Conservation (phyloP, 1,140 invertebrate genomes). For the Procambarus virginalis region DNA sequence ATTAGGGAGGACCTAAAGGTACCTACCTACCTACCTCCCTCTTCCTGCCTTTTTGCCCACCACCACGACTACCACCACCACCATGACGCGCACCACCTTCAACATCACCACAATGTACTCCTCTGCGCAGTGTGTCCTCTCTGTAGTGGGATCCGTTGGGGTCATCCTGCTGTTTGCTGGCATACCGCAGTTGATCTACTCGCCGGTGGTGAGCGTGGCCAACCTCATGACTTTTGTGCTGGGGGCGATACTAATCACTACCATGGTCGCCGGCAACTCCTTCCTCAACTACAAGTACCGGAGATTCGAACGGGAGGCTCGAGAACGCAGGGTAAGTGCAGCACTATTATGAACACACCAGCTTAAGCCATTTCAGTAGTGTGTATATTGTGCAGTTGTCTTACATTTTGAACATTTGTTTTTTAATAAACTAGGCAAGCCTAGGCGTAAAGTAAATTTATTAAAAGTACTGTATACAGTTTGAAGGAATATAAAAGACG, state of each 20-base stretch:
- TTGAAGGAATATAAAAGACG: too few species aligned
- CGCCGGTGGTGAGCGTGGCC: constrained; percentile 46
- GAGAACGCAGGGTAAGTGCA: background rate
- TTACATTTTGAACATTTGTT: too few species aligned
- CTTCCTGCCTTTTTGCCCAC: too few species aligned
- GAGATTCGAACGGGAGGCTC: constrained; percentile 24
- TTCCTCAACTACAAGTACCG: constrained; percentile 70
- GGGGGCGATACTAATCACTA: constrained; percentile 66
- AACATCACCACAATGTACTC: constrained; percentile 62
- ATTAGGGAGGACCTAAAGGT: too few species aligned
- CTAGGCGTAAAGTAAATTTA: too few species aligned
- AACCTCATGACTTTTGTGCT: constrained; percentile 69
- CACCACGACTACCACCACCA: too few species aligned
- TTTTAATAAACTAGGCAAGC: too few species aligned
- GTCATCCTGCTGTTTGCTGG: constrained; percentile 69
- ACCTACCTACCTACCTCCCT: too few species aligned
- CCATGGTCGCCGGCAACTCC: constrained; percentile 69
- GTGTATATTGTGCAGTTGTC: too few species aligned
- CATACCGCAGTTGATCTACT: constrained; percentile 69
- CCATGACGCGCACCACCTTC: constrained; percentile 37
- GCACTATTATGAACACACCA: too few species aligned
- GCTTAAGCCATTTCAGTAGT: too few species aligned
- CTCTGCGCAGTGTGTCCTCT: constrained; percentile 65
- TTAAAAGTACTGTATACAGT: too few species aligned
- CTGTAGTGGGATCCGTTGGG: constrained; percentile 68